phyloP scores from a whole-genome alignment of 2,888 invertebrate genomes.

The Uropetala carovei region DNA sequence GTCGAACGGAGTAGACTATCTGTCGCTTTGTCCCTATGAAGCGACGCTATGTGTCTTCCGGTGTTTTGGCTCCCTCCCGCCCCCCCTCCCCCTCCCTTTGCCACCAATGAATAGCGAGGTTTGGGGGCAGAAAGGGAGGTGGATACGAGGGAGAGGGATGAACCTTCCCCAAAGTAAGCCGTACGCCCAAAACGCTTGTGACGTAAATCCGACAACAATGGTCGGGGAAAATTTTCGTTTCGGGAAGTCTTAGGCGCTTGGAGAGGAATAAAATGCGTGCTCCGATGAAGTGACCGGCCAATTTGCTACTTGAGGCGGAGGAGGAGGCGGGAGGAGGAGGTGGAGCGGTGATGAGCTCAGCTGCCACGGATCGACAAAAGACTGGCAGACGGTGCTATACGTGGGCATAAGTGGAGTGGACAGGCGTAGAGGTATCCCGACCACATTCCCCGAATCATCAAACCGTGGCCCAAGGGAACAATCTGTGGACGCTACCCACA shows the following conservation, averaged over 20 bases:
- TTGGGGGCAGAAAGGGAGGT: no score
- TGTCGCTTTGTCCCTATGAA: not conserved
- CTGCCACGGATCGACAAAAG: not conserved
- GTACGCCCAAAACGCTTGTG: constrained; percentile 4
- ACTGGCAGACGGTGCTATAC: not conserved
- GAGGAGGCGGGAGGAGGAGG: not conserved
- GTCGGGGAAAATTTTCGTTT: constrained; percentile 11
- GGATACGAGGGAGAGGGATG: not conserved
- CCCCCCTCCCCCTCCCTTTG: no score
- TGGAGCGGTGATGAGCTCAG: not conserved
- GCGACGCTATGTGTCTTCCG: no score
- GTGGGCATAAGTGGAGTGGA: not conserved
- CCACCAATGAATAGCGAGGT: no score
- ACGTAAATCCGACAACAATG: constrained; percentile 8
- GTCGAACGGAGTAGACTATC: not conserved
- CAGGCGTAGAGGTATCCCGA: not conserved
- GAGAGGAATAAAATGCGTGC: not conserved
- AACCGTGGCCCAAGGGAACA: not conserved
- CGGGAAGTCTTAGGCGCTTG: not conserved
- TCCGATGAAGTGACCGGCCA: constrained; percentile 19
- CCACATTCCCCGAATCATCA: constrained; percentile 11
- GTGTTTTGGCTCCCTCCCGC: no score
- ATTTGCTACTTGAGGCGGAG: not conserved
- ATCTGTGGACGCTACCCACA: not conserved
- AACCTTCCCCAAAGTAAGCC: not conserved